phyloP scores from a whole-genome alignment of 2,113 vertebrate species.

The Macroglossus sobrinus region DNA sequence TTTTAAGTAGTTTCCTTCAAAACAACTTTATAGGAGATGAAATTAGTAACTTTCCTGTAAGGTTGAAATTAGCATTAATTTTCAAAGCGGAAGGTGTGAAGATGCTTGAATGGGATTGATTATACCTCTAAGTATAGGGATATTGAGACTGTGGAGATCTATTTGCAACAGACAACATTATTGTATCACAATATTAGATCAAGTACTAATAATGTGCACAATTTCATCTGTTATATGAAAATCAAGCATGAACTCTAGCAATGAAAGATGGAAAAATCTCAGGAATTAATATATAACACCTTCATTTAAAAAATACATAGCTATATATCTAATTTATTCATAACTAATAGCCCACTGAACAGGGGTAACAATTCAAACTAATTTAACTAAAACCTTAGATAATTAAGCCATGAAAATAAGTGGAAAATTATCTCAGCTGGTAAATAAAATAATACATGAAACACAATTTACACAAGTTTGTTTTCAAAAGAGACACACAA shows the following conservation, averaged over 20 bases:
- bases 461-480: neutral
- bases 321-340: neutral
- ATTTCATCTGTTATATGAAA: neutral
- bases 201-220: neutral
- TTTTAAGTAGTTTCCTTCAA: slow-evolving; percentile 27
- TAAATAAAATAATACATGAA: neutral
- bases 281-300: neutral
- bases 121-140: neutral
- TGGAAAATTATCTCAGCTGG: neutral
- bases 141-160: neutral
- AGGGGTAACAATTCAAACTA: neutral
- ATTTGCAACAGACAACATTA: neutral
- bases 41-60: neutral
- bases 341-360: neutral
- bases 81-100: neutral
- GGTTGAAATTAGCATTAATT: slow-evolving; percentile 23
- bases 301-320: neutral
- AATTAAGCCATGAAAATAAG: neutral
- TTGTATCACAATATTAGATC: neutral
- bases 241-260: neutral
- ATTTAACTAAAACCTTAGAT: neutral
- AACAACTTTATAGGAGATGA: neutral
- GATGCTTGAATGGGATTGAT: neutral
- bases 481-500: neutral
- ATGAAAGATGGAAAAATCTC: neutral